Base-by-base conservation (phyloP, 2,797 vertebrate genomes). In the Hyperoplus lanceolatus region DNA sequence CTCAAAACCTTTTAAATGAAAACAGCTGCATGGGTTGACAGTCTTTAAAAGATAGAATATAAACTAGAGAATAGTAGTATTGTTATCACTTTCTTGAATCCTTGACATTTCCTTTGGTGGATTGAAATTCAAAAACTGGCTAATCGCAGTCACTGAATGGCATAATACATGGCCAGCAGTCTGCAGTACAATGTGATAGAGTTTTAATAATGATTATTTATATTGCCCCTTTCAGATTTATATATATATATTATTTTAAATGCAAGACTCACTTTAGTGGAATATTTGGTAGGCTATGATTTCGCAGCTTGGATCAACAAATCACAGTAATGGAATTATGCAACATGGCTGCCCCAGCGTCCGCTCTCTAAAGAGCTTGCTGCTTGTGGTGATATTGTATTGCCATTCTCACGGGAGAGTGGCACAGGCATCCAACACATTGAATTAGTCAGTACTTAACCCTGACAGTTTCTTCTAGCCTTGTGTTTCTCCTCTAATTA, bases 371-470 rank as follows among this genome's bases (percentile, higher is more conserved):
- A 68, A 65, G 72, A 74, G 75, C 78, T 59, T 71, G 77, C 79
- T 85, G 85, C 68, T 69, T 79, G 82, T 70, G 76, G 80, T 83
- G 85, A 90, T 74, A 84, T 68, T 79, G 70, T 79, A 79, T 79
- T 87, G 71, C 83, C 75, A 80, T 72, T 91, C 93, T 91, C 91
- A 29, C 48, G 90, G 80, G 93, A 94, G 75, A 80, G 79, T 72
- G 81, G 79, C 86, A 78, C 81, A 82, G 75, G 68, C 91, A 46
- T 91, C 92, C 92, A 89, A 94, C 92, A 61, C 92, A 89, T 87
- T 93, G 92, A 93, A 94, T 95, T 92, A 94, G 94, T 94, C 92
- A 90, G 88, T 94, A 92, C 93, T 95, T 94, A 95, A 95, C 94
- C 94, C 92, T 89, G 93, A 93, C 93, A 94, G 89, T 92, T 94